Conservation (phyloP, 2,797 vertebrate genomes). For the Decapterus maruadsi region DNA sequence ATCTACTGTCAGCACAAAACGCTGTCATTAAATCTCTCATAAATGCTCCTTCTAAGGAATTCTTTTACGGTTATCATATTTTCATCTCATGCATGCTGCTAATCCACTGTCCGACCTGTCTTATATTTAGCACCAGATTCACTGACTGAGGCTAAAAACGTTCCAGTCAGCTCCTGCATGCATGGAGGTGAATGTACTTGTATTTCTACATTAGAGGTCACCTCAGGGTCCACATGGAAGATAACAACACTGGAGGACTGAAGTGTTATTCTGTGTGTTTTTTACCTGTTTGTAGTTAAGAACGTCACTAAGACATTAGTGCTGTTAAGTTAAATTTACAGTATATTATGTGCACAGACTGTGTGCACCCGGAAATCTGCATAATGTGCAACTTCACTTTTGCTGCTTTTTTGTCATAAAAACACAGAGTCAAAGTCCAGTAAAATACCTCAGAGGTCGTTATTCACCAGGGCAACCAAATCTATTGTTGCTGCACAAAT, state of each 20-base stretch:
- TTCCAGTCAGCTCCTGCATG: not conserved
- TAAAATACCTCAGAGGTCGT: not conserved
- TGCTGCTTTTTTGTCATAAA: not conserved
- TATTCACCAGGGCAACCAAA: not conserved
- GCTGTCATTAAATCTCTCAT: not conserved
- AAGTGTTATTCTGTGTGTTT: constrained; percentile 3
- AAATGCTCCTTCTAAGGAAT: constrained; percentile 23
- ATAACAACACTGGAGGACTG: not conserved
- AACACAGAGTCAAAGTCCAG: not conserved
- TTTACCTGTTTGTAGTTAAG: constrained; percentile 2
- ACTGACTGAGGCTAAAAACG: constrained; percentile 1
- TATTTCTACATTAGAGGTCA: constrained; percentile 5
- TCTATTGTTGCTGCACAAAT: not conserved
- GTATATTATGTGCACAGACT: not conserved
- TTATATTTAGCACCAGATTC: constrained; percentile 38
- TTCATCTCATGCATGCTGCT: not conserved
- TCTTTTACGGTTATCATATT: constrained; percentile 10
- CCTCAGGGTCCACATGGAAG: constrained; percentile 1
- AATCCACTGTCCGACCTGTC: not conserved
- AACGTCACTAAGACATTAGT: not conserved
- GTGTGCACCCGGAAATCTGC: not conserved
- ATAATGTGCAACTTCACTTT: not conserved
- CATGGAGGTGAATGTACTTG: not conserved
- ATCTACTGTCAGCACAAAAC: constrained; percentile 13
- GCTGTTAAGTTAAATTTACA: not conserved